phyloP scores from a whole-genome alignment of 92 coral and sea anemone genomes.

The Nematostella vectensis region DNA sequence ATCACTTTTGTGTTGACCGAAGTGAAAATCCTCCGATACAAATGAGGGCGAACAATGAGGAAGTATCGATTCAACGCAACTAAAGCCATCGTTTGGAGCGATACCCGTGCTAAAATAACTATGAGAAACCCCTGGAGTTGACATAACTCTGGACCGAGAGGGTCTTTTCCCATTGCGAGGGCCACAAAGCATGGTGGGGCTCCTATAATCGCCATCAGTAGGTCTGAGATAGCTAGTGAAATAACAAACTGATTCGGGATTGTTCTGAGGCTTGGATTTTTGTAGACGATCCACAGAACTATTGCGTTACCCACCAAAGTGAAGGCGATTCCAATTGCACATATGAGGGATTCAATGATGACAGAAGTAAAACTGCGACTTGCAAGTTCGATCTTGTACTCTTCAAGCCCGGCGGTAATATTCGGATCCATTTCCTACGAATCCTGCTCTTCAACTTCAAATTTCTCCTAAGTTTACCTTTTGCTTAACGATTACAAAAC shows the following conservation, averaged over 20 bases:
- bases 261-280: constrained; percentile 4
- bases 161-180: not conserved
- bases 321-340: not conserved
- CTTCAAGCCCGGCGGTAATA: not conserved
- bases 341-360: not conserved
- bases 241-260: constrained; percentile 4
- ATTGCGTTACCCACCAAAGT: constrained; percentile 1
- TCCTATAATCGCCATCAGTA: constrained; percentile 1
- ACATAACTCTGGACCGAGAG: not conserved
- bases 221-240: constrained; percentile 6
- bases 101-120: constrained; percentile 4
- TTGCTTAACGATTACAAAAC: no score
- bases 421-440: not conserved
- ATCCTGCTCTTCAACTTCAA: no score
- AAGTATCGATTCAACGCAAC: constrained; percentile 7
- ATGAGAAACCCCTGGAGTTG: constrained; percentile 8
- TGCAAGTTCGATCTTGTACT: not conserved
- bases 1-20: constrained; percentile 7
- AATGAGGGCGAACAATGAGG: constrained; percentile 1
- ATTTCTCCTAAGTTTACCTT: no score
- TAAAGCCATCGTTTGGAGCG: constrained; percentile 10
- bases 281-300: constrained; percentile 11
- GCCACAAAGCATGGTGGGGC: constrained; percentile 3
- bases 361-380: not conserved
- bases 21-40: constrained; percentile 5